phyloP scores from a whole-genome alignment of 2,797 vertebrate genomes.

The Arctocebus calabarensis region DNA sequence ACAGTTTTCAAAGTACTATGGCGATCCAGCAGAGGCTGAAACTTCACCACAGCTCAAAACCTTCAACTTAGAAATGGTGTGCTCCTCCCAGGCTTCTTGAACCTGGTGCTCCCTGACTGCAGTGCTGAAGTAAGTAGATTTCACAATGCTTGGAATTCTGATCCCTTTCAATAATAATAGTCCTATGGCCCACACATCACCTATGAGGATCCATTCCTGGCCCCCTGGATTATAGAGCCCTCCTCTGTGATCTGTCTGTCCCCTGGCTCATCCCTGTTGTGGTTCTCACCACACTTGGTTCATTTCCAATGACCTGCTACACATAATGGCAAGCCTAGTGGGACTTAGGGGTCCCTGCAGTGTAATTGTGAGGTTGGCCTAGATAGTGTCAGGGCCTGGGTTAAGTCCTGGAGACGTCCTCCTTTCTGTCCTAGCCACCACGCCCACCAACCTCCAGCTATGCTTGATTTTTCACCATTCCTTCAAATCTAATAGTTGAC shows the following conservation, averaged over 20 bases:
- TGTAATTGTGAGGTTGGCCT: not conserved
- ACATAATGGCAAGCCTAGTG: not conserved
- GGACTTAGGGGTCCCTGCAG: not conserved
- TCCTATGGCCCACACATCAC: not conserved
- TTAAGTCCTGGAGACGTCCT: not conserved
- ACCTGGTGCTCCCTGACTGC: not conserved
- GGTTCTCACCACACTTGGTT: conserved; percentile 6
- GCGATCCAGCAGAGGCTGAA: not conserved
- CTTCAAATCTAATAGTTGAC: not conserved
- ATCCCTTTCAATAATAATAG: not conserved
- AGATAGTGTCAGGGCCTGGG: not conserved
- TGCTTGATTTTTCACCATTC: not conserved
- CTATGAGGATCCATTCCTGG: not conserved
- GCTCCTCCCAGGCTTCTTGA: not conserved
- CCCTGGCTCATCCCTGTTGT: not conserved
- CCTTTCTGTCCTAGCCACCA: not conserved
- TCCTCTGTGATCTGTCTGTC: not conserved
- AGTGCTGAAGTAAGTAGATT: not conserved
- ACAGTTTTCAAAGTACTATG: not conserved
- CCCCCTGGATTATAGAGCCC: not conserved
- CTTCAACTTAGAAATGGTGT: not conserved
- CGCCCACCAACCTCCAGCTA: not conserved
- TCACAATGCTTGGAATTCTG: not conserved
- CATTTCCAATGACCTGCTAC: not conserved
- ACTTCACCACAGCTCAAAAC: not conserved